Base-by-base conservation (phyloP, 2,888 invertebrate species). In the Sphaerophoria rueppellii region DNA sequence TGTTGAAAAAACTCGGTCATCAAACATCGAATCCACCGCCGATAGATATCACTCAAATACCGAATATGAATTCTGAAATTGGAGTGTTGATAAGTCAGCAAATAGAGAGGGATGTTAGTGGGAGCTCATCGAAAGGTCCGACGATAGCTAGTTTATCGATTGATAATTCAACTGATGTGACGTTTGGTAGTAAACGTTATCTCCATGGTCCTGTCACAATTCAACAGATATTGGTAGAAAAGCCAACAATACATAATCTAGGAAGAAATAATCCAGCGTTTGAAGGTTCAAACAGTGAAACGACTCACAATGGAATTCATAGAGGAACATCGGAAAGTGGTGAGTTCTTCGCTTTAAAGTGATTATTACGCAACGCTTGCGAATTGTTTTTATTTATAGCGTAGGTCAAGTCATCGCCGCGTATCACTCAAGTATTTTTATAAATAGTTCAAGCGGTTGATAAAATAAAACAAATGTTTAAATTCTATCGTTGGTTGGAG, bases 191-290 rank as follows among this genome's bases (percentile, higher is more conserved):
- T 88, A 95, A 95, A 88, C 95, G 95, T 6, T 94, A 95, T 88
- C 96, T 95, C 88, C 94, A 95, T 89, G 96, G 96, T 7, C 96
- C 96, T 61, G 95, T 96, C 14, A 95, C 95, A 35, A 96, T 96
- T 87, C 95, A 95, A 89, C 95, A 96, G 90, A 93, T 95, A 86
- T 93, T 95, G 73, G 94, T 95, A 81, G 91, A 91, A 88, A 90
- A 90, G 87, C 75, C 89, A 6, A 82, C 60, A 14, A 78, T 58
- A n/a, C 73, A 87, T 5, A 87, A 87, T 24, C 87, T 87, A 14
- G 89, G 89, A 4, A 87, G 88, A 60, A 89, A 89, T 57, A 91
- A 91, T 89, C 88, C 89, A 7, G 86, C 76, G 2, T 90, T 89
- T 57, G 87, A 87, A 60, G 82, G 46, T 60, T 76, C 77, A 5